These are phyloP conservation scores for Dromius quadrimaculatus DNA, from an alignment of 2,888 invertebrate species.

Conservation along the genomic window DNA sequence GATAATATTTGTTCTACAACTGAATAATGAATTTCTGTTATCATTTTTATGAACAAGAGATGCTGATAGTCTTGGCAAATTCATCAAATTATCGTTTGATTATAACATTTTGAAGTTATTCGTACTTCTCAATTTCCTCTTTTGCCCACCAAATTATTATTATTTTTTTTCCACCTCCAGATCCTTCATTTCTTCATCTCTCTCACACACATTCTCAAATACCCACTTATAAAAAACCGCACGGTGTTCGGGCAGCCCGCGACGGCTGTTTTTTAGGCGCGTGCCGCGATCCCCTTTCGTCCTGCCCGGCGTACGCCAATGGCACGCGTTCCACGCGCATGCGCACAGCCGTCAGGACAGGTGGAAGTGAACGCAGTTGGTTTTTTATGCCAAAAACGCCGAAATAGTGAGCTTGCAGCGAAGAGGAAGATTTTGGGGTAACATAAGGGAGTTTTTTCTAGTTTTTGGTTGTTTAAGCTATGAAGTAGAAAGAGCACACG, in stretches of 20 bases:
- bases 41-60: too few species aligned
- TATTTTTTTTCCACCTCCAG: too few species aligned
- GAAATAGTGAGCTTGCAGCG: background rate
- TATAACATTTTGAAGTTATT: too few species aligned
- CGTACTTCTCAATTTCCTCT: too few species aligned
- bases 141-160: too few species aligned
- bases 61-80: too few species aligned
- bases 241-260: background rate
- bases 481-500: background rate
- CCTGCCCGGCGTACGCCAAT: background rate
- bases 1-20: too few species aligned
- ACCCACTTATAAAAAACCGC: background rate
- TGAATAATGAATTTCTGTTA: too few species aligned
- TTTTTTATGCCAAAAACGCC: background rate
- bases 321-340: background rate
- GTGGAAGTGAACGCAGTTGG: background rate
- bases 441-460: background rate
- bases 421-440: background rate
- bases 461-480: too few species aligned
- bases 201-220: background rate
- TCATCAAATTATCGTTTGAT: too few species aligned
- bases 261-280: background rate
- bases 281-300: background rate
- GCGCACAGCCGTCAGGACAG: background rate
- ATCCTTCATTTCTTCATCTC: too few species aligned